Evolutionary conservation across 2,888 invertebrate species (phyloP).

Genomic region (Pterostichus niger): DNA sequence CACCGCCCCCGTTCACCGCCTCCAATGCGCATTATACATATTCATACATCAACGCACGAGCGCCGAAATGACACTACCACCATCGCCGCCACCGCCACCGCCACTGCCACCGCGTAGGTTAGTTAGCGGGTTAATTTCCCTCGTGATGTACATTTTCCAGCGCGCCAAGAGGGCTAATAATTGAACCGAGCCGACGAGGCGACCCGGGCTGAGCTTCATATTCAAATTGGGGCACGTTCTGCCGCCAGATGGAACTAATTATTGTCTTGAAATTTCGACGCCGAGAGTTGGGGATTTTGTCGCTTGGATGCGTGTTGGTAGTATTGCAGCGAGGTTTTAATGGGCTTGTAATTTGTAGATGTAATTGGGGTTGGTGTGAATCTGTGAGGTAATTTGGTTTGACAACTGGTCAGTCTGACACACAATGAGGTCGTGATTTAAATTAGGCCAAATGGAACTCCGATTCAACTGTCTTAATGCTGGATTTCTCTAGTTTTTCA

Average conservation of each 20-base stretch:
- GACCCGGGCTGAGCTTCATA: neutral
- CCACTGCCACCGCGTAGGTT: constrained; percentile 71
- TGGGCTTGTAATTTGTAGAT: neutral
- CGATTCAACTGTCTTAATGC: too few species aligned
- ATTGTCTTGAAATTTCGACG: constrained; percentile 57
- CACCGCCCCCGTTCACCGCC: neutral
- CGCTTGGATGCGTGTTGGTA: neutral
- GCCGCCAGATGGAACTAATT: constrained; percentile 41
- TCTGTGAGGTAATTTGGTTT: neutral
- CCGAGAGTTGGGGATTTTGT: constrained; percentile 3
- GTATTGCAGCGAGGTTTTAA: too few species aligned
- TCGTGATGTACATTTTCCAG: constrained; percentile 75
- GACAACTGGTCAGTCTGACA: neutral
- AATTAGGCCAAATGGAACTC: too few species aligned
- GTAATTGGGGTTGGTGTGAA: constrained; percentile 5
- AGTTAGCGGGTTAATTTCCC: constrained; percentile 78
- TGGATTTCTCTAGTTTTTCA: too few species aligned
- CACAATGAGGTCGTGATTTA: too few species aligned
- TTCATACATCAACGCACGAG: constrained; percentile 23
- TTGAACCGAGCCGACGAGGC: constrained; percentile 15
- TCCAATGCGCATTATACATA: constrained; percentile 15
- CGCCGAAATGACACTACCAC: constrained; percentile 50
- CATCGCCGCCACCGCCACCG: too few species aligned
- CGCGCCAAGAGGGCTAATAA: constrained; percentile 41
- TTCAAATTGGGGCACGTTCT: constrained; percentile 55